Evolutionary conservation across 2,888 invertebrate species (phyloP).

Genomic region (Dorcus hopei): DNA sequence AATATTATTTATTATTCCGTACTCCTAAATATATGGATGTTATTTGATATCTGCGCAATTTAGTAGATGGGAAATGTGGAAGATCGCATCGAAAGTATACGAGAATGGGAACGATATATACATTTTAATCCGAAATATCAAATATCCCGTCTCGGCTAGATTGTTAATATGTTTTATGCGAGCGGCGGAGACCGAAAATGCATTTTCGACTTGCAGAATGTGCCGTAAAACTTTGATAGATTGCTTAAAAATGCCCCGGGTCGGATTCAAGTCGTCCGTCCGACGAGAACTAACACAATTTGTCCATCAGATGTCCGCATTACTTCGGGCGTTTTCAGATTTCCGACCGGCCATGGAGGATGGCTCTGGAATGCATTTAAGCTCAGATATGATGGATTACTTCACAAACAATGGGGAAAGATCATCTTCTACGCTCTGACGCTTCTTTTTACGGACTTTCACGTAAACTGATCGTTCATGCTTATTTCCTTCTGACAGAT

Average conservation of each 20-base stretch:
- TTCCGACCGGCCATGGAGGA: slow-evolving; percentile 31
- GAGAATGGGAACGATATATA: neutral
- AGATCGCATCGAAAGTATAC: neutral
- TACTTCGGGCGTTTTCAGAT: slow-evolving; percentile 36
- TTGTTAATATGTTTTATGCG: slow-evolving; percentile 1
- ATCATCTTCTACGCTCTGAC: slow-evolving; percentile 34
- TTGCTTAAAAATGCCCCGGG: neutral
- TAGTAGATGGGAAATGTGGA: neutral
- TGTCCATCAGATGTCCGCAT: slow-evolving; percentile 41
- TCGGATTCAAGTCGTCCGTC: neutral
- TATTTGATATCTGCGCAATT: slow-evolving; percentile 1
- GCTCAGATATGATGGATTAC: slow-evolving; percentile 39
- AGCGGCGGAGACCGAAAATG: neutral
- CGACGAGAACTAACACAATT: slow-evolving; percentile 36
- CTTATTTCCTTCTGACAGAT: slow-evolving; percentile 22
- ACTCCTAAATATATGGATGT: neutral
- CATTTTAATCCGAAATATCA: slow-evolving; percentile 2
- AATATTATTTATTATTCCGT: neutral
- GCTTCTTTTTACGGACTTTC: slow-evolving; percentile 29
- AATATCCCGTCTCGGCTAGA: neutral
- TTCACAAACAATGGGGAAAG: slow-evolving; percentile 35
- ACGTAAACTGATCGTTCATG: slow-evolving; percentile 24
- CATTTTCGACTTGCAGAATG: slow-evolving; percentile 2
- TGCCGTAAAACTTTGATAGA: slow-evolving; percentile 2
- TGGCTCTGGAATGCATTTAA: slow-evolving; percentile 36